These are phyloP conservation scores for Bembecia ichneumoniformis DNA, from an alignment of 2,888 invertebrate genomes.

Conservation along the genomic window DNA sequence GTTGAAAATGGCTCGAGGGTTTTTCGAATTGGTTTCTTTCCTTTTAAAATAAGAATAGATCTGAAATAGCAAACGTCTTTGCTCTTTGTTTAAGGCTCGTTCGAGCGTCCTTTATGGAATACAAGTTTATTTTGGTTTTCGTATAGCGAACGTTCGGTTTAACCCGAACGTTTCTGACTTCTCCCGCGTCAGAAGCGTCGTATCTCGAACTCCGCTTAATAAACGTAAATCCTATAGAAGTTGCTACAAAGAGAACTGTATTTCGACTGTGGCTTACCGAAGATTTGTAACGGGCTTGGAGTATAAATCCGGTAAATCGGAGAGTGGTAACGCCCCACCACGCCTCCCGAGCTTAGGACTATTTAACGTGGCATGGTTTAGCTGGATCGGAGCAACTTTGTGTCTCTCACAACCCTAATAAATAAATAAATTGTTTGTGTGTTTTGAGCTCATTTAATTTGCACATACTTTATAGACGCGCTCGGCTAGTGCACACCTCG, in stretches of 20 bases:
- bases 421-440: neutral
- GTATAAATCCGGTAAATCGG: slow-evolving; percentile 32
- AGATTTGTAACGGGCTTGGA: slow-evolving; percentile 43
- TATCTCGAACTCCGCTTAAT: slow-evolving; percentile 32
- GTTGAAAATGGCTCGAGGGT: too few species aligned
- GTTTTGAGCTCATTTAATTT: neutral
- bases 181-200: neutral
- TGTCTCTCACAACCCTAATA: slow-evolving; percentile 10
- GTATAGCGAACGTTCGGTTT: too few species aligned
- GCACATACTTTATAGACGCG: neutral
- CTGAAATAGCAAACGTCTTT: too few species aligned
- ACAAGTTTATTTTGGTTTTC: neutral
- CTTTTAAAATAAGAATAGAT: too few species aligned
- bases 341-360: slow-evolving; percentile 20
- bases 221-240: slow-evolving; percentile 41
- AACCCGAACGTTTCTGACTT: neutral
- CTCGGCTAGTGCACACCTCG: too few species aligned
- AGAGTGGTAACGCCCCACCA: slow-evolving; percentile 15
- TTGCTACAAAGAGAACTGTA: slow-evolving; percentile 28
- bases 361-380: slow-evolving; percentile 19
- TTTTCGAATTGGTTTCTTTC: too few species aligned
- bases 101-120: neutral
- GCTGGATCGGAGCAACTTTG: slow-evolving; percentile 11
- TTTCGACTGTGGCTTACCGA: slow-evolving; percentile 52
- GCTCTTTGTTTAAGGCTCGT: too few species aligned